Percentiles rank a stretch among this genome's conserved stretches.
Evolutionary conservation across 2,888 invertebrate species (phyloP).

Genomic region (Cantharis lateralis): DNA sequence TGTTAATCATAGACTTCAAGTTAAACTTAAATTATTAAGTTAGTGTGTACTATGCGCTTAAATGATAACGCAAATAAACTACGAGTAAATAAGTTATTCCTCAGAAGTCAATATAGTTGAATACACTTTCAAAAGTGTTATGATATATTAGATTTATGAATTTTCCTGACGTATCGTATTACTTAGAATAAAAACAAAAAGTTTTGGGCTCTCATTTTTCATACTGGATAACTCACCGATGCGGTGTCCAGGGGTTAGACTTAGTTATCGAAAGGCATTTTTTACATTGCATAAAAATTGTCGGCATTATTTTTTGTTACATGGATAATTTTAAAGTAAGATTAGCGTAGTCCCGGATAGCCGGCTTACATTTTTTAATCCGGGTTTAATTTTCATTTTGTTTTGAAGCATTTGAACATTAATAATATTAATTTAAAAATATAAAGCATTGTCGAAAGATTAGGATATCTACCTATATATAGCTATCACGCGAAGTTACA

Average conservation of each 20-base stretch:
- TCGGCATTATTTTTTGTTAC: too few species aligned
- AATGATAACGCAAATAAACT: not conserved
- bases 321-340: too few species aligned
- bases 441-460: not conserved
- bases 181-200: too few species aligned
- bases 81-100: not conserved
- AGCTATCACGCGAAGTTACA: not conserved
- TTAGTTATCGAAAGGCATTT: too few species aligned
- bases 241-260: too few species aligned
- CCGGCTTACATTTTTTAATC: not conserved
- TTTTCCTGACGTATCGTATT: not conserved
- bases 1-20: not conserved
- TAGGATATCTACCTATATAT: not conserved
- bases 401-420: not conserved
- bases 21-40: not conserved
- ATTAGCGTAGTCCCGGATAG: not conserved
- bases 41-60: not conserved
- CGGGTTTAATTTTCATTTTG: not conserved
- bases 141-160: not conserved
- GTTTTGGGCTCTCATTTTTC: too few species aligned
- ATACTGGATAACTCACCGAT: not conserved
- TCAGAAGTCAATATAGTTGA: not conserved
- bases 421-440: not conserved
- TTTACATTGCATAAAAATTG: too few species aligned
- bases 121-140: not conserved